A percentile compares a stretch with the other conserved stretches of the same genome.
Conservation (phyloP, 2,113 vertebrate genomes). For the Entelurus aequoreus region DNA sequence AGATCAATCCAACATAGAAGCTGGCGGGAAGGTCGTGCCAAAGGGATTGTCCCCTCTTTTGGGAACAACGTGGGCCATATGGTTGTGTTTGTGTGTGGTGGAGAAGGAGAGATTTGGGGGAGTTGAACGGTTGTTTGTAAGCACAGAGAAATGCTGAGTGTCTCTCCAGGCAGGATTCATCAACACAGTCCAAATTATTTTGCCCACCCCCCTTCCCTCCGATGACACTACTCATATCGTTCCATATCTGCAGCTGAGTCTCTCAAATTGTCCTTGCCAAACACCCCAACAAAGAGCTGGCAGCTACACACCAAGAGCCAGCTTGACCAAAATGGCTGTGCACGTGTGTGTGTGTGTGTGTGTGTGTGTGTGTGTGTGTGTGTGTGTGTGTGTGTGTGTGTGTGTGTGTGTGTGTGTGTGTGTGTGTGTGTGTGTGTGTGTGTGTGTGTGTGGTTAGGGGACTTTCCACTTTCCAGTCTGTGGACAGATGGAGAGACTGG, state of each 20-base stretch:
- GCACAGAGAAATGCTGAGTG: slow-evolving; percentile 32
- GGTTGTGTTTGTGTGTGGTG: slow-evolving; percentile 33
- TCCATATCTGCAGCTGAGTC: slow-evolving; percentile 47
- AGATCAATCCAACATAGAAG: slow-evolving; percentile 63
- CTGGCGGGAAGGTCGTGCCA: slow-evolving; percentile 63
- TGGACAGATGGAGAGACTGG: slow-evolving; percentile 79
- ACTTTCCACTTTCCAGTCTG: slow-evolving; percentile 71
- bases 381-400: slow-evolving; percentile 5
- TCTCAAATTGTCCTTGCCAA: slow-evolving; percentile 51
- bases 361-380: slow-evolving; percentile 15
- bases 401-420: slow-evolving; percentile 25
- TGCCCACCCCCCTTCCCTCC: slow-evolving; percentile 28
- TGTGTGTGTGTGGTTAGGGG: slow-evolving; percentile 55
- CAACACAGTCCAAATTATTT: slow-evolving; percentile 42
- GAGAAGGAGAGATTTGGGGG: slow-evolving; percentile 16
- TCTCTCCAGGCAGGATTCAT: slow-evolving; percentile 27
- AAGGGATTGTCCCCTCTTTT: slow-evolving; percentile 45
- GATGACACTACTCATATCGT: slow-evolving; percentile 42
- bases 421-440: slow-evolving; percentile 15
- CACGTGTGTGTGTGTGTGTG: slow-evolving; percentile 24
- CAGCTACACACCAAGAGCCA: slow-evolving; percentile 53
- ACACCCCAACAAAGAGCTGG: slow-evolving; percentile 68
- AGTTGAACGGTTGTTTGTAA: slow-evolving; percentile 6
- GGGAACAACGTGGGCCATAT: slow-evolving; percentile 41
- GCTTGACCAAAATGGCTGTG: slow-evolving; percentile 60